Conservation (phyloP, 1,140 invertebrate genomes). For the Trichoplusia ni region DNA sequence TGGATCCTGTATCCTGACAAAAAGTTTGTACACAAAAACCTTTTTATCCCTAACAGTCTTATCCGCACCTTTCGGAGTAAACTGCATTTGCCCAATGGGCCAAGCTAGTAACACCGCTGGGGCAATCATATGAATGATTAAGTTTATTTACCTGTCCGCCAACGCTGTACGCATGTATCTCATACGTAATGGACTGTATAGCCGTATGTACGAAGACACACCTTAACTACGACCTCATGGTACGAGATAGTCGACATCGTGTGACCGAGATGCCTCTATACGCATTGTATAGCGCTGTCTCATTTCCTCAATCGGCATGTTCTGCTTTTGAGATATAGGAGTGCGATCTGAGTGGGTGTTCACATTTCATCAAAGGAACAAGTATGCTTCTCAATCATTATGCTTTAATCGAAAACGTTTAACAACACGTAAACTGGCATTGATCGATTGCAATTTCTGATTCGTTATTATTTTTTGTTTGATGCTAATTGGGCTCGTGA, state of each 20-base stretch:
- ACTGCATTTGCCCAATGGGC: background rate
- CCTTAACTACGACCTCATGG: too few relatives aligned
- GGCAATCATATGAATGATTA: constrained; percentile 53
- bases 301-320: too few relatives aligned
- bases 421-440: constrained; percentile 54
- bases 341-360: too few relatives aligned
- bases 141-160: constrained; percentile 58
- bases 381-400: constrained; percentile 59
- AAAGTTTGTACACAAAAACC: too few relatives aligned
- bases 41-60: too few relatives aligned
- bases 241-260: too few relatives aligned
- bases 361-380: constrained; percentile 65
- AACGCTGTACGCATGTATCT: constrained; percentile 35
- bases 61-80: background rate
- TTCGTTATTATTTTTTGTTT: constrained; percentile 3
- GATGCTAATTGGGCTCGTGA: background rate
- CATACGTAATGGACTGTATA: constrained; percentile 9
- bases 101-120: constrained; percentile 34
- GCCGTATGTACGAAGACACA: background rate
- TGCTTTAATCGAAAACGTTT: constrained; percentile 64
- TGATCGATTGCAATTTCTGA: constrained; percentile 58
- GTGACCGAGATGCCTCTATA: too few relatives aligned
- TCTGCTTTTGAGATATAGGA: too few relatives aligned
- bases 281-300: too few relatives aligned
- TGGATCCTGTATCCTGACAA: too few relatives aligned